phyloP scores from a whole-genome alignment of 2,888 invertebrate genomes.

The Hoplodrina ambigua region DNA sequence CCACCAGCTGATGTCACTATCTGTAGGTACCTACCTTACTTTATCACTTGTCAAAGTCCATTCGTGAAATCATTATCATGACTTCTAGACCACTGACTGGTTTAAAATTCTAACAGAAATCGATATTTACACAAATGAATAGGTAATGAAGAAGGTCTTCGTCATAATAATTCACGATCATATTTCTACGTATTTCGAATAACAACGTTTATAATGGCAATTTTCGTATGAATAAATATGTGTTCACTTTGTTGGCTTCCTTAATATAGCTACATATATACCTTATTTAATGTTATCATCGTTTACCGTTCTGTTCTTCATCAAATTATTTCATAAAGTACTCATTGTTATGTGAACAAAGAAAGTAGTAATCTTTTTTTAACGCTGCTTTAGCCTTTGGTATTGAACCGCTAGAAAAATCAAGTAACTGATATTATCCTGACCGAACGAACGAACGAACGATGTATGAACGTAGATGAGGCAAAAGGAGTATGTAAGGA shows the following conservation, averaged over 20 bases:
- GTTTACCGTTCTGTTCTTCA: constrained; percentile 4
- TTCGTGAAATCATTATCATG: background rate
- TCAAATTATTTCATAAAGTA: constrained; percentile 22
- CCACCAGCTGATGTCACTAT: too few species aligned
- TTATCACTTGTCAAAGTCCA: background rate
- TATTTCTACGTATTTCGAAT: constrained; percentile 7
- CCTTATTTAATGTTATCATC: background rate
- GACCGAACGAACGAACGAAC: too few species aligned
- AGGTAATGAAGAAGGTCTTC: background rate
- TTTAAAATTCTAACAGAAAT: constrained; percentile 5
- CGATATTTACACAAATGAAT: constrained; percentile 3
- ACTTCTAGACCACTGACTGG: background rate
- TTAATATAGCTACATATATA: background rate
- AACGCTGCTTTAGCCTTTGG: background rate
- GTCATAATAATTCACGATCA: background rate
- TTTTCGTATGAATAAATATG: constrained; percentile 20
- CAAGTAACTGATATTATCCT: background rate
- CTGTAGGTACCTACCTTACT: background rate
- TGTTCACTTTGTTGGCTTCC: constrained; percentile 11
- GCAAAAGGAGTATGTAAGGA: too few species aligned
- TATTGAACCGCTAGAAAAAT: background rate
- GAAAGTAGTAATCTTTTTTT: constrained; percentile 23
- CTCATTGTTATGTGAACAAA: constrained; percentile 34
- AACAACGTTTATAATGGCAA: constrained; percentile 3
- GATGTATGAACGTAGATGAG: too few species aligned